These are phyloP conservation scores for Glaucopsyche alexis DNA, from an alignment of 2,888 invertebrate species.

Conservation along the genomic window DNA sequence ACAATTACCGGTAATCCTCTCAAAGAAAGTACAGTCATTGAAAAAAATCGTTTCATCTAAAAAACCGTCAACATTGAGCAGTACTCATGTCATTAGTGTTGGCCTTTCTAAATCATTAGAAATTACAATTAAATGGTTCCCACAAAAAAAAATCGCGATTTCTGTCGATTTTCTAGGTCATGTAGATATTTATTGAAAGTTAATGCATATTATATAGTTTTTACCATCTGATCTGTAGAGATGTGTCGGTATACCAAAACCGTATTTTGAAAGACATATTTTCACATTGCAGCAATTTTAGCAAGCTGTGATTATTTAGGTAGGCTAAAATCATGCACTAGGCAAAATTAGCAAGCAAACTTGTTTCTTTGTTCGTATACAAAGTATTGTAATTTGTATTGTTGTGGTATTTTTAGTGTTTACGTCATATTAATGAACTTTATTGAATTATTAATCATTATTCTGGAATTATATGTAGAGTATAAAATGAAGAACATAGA, in stretches of 20 bases:
- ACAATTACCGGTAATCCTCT: slow-evolving; percentile 29
- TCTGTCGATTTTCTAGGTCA: slow-evolving; percentile 16
- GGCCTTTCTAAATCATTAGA: not conserved
- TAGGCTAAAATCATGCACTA: not conserved
- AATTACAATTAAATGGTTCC: slow-evolving; percentile 16
- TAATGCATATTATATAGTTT: not conserved
- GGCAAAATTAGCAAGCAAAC: not conserved
- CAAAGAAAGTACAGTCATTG: slow-evolving; percentile 24
- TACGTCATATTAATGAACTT: not conserved
- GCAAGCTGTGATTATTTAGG: not conserved
- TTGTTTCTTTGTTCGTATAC: slow-evolving; percentile 5
- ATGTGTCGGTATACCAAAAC: too few relatives aligned
- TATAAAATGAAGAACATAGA: not conserved
- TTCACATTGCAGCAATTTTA: not conserved
- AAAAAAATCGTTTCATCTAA: not conserved
- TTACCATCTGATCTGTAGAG: not conserved
- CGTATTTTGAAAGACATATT: not conserved
- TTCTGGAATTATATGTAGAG: not conserved
- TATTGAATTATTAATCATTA: not conserved
- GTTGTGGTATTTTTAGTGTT: not conserved
- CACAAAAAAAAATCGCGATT: slow-evolving; percentile 13
- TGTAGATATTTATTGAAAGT: slow-evolving; percentile 6
- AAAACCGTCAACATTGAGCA: slow-evolving; percentile 7
- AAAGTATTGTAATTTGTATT: too few relatives aligned
- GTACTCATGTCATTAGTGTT: slow-evolving; percentile 14